phyloP scores from a whole-genome alignment of 2,113 vertebrate genomes.

The Chlorocebus sabaeus region DNA sequence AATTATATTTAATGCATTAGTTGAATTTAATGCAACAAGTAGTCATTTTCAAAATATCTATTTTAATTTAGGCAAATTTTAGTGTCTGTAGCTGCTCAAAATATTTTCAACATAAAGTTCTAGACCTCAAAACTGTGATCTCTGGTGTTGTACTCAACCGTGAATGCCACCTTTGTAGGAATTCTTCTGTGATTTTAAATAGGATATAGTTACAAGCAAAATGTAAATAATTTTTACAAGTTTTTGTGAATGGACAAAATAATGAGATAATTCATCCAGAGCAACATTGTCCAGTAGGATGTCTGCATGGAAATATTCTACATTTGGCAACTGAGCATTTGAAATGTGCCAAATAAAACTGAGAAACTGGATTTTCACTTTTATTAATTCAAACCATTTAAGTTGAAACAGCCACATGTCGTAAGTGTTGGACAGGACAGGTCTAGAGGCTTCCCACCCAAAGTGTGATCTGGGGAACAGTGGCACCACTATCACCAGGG shows the following conservation, averaged over 20 bases:
- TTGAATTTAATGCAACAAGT: neutral
- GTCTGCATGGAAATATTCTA: neutral
- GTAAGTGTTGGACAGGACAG: neutral
- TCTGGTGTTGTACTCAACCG: neutral
- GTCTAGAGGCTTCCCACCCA: neutral
- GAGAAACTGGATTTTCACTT: neutral
- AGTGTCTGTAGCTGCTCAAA: neutral
- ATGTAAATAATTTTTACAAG: neutral
- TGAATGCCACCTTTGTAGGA: neutral
- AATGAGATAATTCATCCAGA: neutral
- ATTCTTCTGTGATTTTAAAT: neutral
- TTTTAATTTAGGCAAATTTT: neutral
- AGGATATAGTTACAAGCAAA: neutral
- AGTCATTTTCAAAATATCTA: neutral
- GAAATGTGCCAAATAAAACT: neutral
- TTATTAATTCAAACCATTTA: neutral
- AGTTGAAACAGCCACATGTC: neutral
- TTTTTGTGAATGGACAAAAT: neutral
- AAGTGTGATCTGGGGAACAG: neutral
- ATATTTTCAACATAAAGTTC: neutral
- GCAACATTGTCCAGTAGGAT: neutral
- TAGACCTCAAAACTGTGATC: neutral
- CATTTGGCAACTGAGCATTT: neutral
- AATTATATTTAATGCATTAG: neutral
- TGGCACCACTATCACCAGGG: fast-evolving